Evolutionary conservation across 2,797 vertebrate genomes (phyloP), one percentile per base, ranked within the genome.

Genomic region (Pelobates cultripes): DNA sequence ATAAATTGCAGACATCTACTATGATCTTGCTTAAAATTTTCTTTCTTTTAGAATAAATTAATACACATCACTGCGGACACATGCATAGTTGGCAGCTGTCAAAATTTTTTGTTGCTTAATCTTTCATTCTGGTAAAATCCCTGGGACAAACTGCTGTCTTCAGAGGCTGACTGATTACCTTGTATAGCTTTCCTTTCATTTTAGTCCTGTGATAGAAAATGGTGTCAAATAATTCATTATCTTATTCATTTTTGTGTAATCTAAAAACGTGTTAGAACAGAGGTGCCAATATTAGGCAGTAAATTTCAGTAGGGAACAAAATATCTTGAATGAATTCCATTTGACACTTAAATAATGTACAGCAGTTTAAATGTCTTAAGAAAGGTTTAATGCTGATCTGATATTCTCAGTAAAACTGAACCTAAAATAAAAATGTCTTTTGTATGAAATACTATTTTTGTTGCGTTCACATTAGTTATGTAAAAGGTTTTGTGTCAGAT

Each of bases 141-240:
- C 68, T 70, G 43, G 61, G 43, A 43, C 14, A n/a, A 68, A 45
- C 42, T 44, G 43, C 68, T 44, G 10, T 44, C 68, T 70, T 15
- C 68, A 3, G 10, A 70, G 13, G 42, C 43, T 70, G 68, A 70
- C 9, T 70, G 43, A 70, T 70, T 70, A 44, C 68, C 68, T 70
- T 43, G 6, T 70, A 70, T 44, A 43, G 43, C 43, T 44, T 70
- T 70, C 13, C 68, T 44, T 70, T 70, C 43, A 44, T 70, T 70
- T 70, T n/a, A 70, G 41, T 42, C 9, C 41, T 68, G 14, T 70
- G 43, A 70, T 70, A 45, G 68, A 17, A 45, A 70, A 45, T 7
- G 42, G 43, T 45, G 14, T 64, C 61, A 64, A 68, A 68, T 42
- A 42, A 68, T 68, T 13, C 66, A 42, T 68, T 42, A 68, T 42